Conservation (phyloP, 2,797 vertebrate species). For the Enteromius trimaculatus region DNA sequence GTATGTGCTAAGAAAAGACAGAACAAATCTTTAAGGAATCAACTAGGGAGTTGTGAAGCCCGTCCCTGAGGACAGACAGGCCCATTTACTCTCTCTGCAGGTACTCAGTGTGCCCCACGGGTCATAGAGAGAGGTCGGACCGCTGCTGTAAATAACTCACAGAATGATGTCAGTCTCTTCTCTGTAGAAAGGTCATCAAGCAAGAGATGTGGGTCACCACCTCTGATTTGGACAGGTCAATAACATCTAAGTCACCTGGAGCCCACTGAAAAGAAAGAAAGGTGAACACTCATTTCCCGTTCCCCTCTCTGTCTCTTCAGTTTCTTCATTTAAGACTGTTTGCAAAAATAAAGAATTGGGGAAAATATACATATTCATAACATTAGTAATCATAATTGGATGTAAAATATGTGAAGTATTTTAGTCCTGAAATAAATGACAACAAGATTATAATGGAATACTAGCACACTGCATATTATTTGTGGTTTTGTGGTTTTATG, state of each 20-base stretch:
- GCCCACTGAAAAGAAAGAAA: slow-evolving; percentile 17
- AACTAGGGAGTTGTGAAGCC: slow-evolving; percentile 35
- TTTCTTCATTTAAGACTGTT: neutral
- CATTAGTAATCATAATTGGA: neutral
- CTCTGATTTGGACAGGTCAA: slow-evolving; percentile 58
- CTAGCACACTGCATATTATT: neutral
- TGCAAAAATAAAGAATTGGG: neutral
- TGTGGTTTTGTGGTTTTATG: neutral
- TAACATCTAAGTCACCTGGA: slow-evolving; percentile 64
- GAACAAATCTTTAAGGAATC: slow-evolving; percentile 26
- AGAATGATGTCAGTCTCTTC: slow-evolving; percentile 62
- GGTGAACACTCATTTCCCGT: neutral
- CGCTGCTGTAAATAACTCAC: slow-evolving; percentile 68
- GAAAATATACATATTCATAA: neutral
- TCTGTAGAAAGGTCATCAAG: slow-evolving; percentile 48
- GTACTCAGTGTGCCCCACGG: slow-evolving; percentile 56
- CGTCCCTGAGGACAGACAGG: slow-evolving; percentile 41
- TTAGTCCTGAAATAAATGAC: neutral
- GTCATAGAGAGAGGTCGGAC: slow-evolving; percentile 63
- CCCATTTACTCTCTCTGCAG: slow-evolving; percentile 59
- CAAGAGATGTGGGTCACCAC: slow-evolving; percentile 60
- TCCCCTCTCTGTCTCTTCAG: neutral
- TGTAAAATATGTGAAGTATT: neutral
- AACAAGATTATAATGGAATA: neutral
- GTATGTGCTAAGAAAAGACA: neutral